These are phyloP conservation scores for Centropus bengalensis DNA, from an alignment of 2,113 vertebrate species.

Conservation along the genomic window DNA sequence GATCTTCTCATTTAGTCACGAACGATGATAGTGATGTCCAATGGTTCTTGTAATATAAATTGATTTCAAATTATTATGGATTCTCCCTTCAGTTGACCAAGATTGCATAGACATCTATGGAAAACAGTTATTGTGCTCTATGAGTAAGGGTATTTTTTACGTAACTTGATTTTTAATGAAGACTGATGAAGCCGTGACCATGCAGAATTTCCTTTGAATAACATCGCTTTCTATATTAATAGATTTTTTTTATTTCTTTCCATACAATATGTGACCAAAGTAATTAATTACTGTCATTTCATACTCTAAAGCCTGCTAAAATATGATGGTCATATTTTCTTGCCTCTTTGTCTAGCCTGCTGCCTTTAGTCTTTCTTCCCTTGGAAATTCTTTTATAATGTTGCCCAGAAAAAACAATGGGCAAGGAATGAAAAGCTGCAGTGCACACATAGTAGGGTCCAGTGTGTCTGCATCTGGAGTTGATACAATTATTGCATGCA, in stretches of 20 bases:
- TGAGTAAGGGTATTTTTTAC: not conserved
- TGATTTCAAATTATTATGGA: constrained; percentile 62
- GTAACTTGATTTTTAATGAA: constrained; percentile 2
- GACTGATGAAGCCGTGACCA: not conserved
- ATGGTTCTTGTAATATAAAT: constrained; percentile 48
- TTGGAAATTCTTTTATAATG: not conserved
- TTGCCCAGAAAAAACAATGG: not conserved
- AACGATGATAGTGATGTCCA: not conserved
- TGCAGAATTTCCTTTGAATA: constrained; percentile 13
- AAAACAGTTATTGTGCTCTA: constrained; percentile 5
- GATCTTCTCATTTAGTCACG: constrained; percentile 32
- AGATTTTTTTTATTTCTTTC: not conserved
- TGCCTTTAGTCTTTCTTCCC: not conserved
- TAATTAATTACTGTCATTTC: not conserved
- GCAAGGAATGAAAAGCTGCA: not conserved
- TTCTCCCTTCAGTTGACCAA: not conserved
- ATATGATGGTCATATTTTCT: not conserved
- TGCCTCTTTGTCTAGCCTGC: not conserved
- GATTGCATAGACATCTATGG: constrained; percentile 12
- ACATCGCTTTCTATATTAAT: not conserved
- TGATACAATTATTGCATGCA: not conserved
- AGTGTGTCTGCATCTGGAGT: accelerated
- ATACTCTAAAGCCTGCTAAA: not conserved
- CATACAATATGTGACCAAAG: not conserved
- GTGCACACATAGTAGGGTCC: not conserved